Conservation (phyloP, 2,113 vertebrate species). For the Oplegnathus fasciatus region DNA sequence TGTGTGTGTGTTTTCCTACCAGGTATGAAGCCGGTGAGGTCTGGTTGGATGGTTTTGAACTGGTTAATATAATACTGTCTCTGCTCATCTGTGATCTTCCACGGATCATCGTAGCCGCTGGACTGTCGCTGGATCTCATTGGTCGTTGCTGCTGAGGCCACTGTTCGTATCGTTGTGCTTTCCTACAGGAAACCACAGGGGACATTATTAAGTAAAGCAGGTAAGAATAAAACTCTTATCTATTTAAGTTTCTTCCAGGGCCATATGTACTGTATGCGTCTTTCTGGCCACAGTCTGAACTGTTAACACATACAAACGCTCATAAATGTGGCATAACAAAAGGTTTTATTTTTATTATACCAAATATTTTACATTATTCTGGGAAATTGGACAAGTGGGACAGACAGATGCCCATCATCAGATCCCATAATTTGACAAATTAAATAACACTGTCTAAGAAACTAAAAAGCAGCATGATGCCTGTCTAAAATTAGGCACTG, state of each 20-base stretch:
- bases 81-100: slow-evolving; percentile 99
- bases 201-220: background rate
- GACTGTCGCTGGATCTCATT: slow-evolving; percentile 99
- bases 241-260: background rate
- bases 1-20: slow-evolving; percentile 82
- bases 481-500: slow-evolving; percentile 20
- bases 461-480: background rate
- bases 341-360: background rate
- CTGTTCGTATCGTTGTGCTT: slow-evolving; percentile 93
- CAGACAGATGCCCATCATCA: background rate
- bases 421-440: background rate
- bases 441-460: background rate
- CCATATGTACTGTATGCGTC: background rate
- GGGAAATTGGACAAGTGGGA: background rate
- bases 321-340: background rate
- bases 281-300: background rate
- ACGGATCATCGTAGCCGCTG: slow-evolving; percentile 96
- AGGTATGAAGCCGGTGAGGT: slow-evolving; percentile 98
- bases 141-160: slow-evolving; percentile 90
- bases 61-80: slow-evolving; percentile 99
- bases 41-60: slow-evolving; percentile 99
- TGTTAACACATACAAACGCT: background rate
- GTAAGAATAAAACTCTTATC: background rate
- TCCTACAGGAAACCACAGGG: slow-evolving; percentile 64
- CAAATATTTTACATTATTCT: background rate